Conservation (phyloP, 2,113 vertebrate genomes). For the Myiozetetes cayanensis region DNA sequence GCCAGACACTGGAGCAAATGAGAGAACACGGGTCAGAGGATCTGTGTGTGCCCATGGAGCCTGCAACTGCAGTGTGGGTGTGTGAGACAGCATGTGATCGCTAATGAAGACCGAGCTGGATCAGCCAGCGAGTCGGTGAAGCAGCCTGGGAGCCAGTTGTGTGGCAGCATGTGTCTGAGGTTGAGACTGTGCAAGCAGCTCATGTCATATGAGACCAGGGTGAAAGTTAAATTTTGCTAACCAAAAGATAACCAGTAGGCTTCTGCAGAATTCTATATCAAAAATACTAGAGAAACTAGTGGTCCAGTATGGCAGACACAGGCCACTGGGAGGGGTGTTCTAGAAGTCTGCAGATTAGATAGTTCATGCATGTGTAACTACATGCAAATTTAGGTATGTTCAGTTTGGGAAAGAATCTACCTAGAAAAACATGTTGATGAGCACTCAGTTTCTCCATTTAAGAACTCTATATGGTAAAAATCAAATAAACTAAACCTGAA, state of each 20-base stretch:
- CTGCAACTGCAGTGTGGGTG: neutral
- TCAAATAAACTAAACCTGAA: neutral
- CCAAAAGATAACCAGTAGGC: neutral
- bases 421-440: neutral
- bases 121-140: neutral
- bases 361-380: neutral
- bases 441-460: neutral
- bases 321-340: neutral
- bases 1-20: neutral
- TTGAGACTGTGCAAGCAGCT: neutral
- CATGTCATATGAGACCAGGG: neutral
- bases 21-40: neutral
- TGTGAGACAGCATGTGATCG: neutral
- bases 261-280: neutral
- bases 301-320: neutral
- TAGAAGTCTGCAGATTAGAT: neutral
- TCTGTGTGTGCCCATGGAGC: accelerated
- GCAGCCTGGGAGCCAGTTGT: neutral
- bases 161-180: neutral
- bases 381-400: neutral
- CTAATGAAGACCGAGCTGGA: neutral
- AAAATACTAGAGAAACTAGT: neutral
- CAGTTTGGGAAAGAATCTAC: neutral
- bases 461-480: neutral
- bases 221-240: neutral